phyloP scores from a whole-genome alignment of 64 coral and sea anemone genomes.

The Pocillopora verrucosa region DNA sequence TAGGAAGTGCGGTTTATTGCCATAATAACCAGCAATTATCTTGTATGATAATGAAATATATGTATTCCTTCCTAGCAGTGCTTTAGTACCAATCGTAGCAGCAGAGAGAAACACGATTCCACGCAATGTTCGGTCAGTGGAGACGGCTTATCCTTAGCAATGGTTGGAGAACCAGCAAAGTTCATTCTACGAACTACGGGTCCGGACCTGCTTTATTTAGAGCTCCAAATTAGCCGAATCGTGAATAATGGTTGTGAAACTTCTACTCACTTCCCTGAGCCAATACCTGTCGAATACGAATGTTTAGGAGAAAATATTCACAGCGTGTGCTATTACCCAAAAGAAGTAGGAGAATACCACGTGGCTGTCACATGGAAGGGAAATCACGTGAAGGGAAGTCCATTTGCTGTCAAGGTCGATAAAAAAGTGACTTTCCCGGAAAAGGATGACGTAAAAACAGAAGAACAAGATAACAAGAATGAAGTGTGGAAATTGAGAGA shows the following conservation, averaged over 20 bases:
- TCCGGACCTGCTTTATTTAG: conserved; percentile 57
- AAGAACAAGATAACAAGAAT: not conserved
- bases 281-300: conserved; percentile 52
- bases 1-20: no score
- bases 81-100: conserved; percentile 3
- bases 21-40: not conserved
- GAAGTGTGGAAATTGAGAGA: conserved; percentile 27
- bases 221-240: conserved; percentile 58
- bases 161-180: conserved; percentile 46
- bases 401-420: conserved; percentile 49
- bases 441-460: not conserved
- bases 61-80: conserved; percentile 47
- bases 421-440: conserved; percentile 1
- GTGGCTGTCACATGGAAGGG: conserved; percentile 66
- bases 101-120: conserved; percentile 43
- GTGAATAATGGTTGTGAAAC: conserved; percentile 25
- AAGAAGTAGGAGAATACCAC: conserved; percentile 57
- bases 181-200: conserved; percentile 45
- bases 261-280: conserved; percentile 12
- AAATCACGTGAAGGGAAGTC: conserved; percentile 55
- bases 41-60: not conserved
- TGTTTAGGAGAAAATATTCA: conserved; percentile 67
- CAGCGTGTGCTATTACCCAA: conserved; percentile 55
- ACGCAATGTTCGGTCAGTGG: conserved; percentile 62
- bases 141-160: conserved; percentile 45